Evolutionary conservation across 2,797 vertebrate genomes (phyloP).

Genomic region (Oreochromis mossambicus): DNA sequence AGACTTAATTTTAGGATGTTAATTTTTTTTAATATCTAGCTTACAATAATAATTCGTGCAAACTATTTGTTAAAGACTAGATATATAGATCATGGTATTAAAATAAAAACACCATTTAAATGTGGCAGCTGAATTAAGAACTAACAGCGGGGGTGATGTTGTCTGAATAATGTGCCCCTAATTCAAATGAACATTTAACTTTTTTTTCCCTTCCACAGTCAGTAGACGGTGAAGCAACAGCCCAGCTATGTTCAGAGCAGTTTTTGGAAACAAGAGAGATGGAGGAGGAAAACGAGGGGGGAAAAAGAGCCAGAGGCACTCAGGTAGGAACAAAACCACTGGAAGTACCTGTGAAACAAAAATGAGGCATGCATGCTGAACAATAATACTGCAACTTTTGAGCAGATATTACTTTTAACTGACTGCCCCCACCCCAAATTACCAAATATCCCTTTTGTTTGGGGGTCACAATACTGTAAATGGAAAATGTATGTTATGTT

Average conservation of each 20-base stretch:
- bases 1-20: background rate
- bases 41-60: background rate
- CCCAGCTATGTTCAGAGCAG: conserved; percentile 63
- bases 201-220: background rate
- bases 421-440: background rate
- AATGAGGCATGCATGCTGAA: background rate
- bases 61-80: background rate
- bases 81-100: background rate
- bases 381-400: background rate
- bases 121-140: background rate
- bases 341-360: background rate
- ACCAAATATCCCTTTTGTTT: background rate
- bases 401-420: background rate
- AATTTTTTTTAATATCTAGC: background rate
- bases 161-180: background rate
- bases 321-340: conserved; percentile 43
- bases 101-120: background rate
- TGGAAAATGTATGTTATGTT: background rate
- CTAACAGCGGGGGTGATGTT: background rate
- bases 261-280: conserved; percentile 66
- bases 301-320: conserved; percentile 38
- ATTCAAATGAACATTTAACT: background rate
- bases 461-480: background rate
- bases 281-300: conserved; percentile 49
- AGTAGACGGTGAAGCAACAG: conserved; percentile 3